Evolutionary conservation across 2,888 invertebrate species (phyloP).

Genomic region (Tiphia femorata): DNA sequence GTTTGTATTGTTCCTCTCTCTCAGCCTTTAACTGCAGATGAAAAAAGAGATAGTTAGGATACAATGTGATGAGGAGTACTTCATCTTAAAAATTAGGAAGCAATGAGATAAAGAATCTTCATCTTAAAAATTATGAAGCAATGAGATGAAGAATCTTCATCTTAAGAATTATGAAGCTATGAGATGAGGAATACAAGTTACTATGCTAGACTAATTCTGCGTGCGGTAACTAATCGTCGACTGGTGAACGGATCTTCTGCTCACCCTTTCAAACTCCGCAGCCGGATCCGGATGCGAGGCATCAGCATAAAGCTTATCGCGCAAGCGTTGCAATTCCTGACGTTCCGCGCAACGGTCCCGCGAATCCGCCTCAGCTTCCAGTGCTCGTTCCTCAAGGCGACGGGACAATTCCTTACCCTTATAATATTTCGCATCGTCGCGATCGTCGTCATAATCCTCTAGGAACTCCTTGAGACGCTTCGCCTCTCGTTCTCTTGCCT

Average conservation of each 20-base stretch:
- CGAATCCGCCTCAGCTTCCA: conserved; percentile 93
- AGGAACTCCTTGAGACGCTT: conserved; percentile 96
- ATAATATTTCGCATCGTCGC: conserved; percentile 97
- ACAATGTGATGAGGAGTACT: not conserved
- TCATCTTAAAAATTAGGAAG: not conserved
- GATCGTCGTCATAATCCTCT: conserved; percentile 98
- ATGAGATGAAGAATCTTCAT: no score
- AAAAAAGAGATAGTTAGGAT: not conserved
- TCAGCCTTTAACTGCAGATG: conserved; percentile 75
- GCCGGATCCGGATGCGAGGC: conserved; percentile 77
- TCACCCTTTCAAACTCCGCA: conserved; percentile 77
- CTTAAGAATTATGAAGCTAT: no score
- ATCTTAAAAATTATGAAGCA: no score
- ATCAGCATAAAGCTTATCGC: conserved; percentile 79
- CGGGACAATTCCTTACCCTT: conserved; percentile 92
- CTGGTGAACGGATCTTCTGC: no score
- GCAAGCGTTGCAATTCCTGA: conserved; percentile 73
- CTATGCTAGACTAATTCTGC: not conserved
- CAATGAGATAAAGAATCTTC: not conserved
- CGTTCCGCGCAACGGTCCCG: conserved; percentile 89
- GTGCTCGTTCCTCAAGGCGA: conserved; percentile 90
- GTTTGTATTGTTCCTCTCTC: conserved; percentile 86
- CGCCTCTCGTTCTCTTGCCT: conserved; percentile 91
- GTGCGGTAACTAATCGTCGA: conserved; percentile 1
- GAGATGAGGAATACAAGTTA: no score